Evolutionary conservation across 2,113 vertebrate species (phyloP).

Genomic region (Notechis scutatus): DNA sequence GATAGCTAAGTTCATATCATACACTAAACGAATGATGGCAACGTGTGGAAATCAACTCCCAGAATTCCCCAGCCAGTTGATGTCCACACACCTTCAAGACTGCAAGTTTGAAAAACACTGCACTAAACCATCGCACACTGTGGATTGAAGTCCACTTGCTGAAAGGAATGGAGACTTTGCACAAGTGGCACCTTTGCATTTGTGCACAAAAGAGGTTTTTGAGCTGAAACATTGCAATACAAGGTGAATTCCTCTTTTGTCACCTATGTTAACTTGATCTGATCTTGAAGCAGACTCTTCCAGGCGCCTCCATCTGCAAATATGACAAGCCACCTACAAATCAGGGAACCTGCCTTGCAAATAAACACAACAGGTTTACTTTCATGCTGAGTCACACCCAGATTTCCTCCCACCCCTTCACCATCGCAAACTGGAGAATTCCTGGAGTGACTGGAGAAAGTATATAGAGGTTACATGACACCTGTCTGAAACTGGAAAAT

Average conservation of each 20-base stretch:
- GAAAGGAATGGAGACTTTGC: background rate
- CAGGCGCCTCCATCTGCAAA: constrained; percentile 50
- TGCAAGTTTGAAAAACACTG: too few species aligned
- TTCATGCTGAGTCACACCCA: constrained; percentile 52
- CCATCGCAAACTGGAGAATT: background rate
- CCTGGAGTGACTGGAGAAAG: background rate
- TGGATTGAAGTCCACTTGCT: background rate
- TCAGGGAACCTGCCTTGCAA: constrained; percentile 62
- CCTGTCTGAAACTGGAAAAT: background rate
- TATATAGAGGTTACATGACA: background rate
- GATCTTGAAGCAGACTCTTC: background rate
- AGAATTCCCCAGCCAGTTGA: too few species aligned
- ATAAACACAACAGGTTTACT: constrained; percentile 64
- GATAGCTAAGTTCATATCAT: too few species aligned
- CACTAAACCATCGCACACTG: too few species aligned
- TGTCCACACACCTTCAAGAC: too few species aligned
- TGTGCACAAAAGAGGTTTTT: background rate
- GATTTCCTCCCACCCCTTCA: background rate
- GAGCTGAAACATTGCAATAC: background rate
- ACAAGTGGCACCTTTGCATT: background rate
- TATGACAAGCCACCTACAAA: background rate
- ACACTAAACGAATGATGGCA: too few species aligned
- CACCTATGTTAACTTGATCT: accelerated
- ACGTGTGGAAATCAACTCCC: too few species aligned
- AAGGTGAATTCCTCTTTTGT: background rate